Evolutionary conservation across 2,113 vertebrate genomes (phyloP).

Genomic region (Pleuronectes platessa): DNA sequence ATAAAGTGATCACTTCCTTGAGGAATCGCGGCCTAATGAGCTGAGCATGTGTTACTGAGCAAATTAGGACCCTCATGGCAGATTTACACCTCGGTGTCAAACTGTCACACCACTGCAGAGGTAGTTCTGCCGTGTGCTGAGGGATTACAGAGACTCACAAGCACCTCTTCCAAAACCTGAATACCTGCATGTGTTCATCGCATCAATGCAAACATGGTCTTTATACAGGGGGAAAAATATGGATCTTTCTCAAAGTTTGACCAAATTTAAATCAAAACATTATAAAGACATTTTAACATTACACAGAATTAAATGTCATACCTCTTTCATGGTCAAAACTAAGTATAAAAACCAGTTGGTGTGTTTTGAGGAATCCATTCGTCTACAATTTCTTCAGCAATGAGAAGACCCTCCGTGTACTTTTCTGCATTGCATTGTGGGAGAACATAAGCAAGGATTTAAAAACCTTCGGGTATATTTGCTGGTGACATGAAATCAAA

Average conservation of each 20-base stretch:
- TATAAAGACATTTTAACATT: no score
- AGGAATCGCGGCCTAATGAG: conserved; percentile 45
- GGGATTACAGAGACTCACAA: background rate
- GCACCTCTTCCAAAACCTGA: background rate
- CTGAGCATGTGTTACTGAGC: conserved; percentile 40
- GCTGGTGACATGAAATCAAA: no score
- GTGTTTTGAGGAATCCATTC: no score
- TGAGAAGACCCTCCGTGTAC: no score
- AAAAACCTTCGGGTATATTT: background rate
- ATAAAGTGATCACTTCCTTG: conserved; percentile 24
- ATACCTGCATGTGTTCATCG: background rate
- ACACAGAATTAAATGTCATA: no score
- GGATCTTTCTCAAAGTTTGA: no score
- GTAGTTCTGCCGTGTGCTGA: background rate
- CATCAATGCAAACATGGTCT: background rate
- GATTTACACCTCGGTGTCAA: conserved; percentile 34
- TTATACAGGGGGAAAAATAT: no score
- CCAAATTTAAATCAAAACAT: no score
- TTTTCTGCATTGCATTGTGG: background rate
- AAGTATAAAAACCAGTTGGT: no score
- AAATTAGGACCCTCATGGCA: conserved; percentile 32
- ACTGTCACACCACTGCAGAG: conserved; percentile 9
- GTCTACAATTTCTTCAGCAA: no score
- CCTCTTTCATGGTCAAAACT: no score
- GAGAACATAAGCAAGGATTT: background rate